These are phyloP conservation scores for Ictalurus punctatus DNA, from an alignment of 2,113 vertebrate genomes.

Conservation along the genomic window DNA sequence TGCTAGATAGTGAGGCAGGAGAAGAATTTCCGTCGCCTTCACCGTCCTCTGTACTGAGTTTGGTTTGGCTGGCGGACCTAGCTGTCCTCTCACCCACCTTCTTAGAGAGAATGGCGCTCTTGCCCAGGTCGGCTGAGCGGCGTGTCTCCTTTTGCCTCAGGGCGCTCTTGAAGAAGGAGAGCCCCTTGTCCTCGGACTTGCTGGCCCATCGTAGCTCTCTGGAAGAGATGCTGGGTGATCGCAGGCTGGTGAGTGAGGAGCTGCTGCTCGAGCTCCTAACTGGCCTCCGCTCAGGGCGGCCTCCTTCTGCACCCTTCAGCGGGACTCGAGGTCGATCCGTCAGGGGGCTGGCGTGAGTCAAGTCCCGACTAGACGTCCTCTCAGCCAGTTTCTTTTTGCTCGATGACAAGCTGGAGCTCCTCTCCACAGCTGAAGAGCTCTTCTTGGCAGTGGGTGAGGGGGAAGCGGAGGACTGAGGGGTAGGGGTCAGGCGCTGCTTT, in stretches of 20 bases:
- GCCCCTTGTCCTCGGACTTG: slow-evolving; percentile 91
- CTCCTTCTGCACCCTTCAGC: slow-evolving; percentile 66
- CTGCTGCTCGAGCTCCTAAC: slow-evolving; percentile 84
- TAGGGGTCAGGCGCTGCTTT: slow-evolving; percentile 74
- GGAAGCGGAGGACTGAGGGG: slow-evolving; percentile 71
- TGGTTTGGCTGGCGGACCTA: slow-evolving; percentile 71
- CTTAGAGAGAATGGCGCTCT: slow-evolving; percentile 83
- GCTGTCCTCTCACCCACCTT: slow-evolving; percentile 76
- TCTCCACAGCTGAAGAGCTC: slow-evolving; percentile 64
- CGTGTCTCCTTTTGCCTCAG: slow-evolving; percentile 93
- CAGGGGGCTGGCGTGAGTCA: slow-evolving; percentile 79
- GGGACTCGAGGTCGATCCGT: slow-evolving; percentile 76
- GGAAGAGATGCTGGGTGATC: slow-evolving; percentile 76
- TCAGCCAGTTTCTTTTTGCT: slow-evolving; percentile 81
- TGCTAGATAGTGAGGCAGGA: slow-evolving; percentile 59
- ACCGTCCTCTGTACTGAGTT: slow-evolving; percentile 66
- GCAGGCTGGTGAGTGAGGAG: slow-evolving; percentile 90
- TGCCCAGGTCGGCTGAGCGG: slow-evolving; percentile 90
- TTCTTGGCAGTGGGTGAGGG: slow-evolving; percentile 76
- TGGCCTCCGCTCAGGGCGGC: slow-evolving; percentile 69
- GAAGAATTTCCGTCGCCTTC: slow-evolving; percentile 60
- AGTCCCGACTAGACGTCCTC: slow-evolving; percentile 82
- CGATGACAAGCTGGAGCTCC: slow-evolving; percentile 56
- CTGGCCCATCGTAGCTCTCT: slow-evolving; percentile 83
- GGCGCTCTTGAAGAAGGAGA: slow-evolving; percentile 94